These are phyloP conservation scores for Orthonyx spaldingii DNA, from an alignment of 2,113 vertebrate species.

Conservation along the genomic window DNA sequence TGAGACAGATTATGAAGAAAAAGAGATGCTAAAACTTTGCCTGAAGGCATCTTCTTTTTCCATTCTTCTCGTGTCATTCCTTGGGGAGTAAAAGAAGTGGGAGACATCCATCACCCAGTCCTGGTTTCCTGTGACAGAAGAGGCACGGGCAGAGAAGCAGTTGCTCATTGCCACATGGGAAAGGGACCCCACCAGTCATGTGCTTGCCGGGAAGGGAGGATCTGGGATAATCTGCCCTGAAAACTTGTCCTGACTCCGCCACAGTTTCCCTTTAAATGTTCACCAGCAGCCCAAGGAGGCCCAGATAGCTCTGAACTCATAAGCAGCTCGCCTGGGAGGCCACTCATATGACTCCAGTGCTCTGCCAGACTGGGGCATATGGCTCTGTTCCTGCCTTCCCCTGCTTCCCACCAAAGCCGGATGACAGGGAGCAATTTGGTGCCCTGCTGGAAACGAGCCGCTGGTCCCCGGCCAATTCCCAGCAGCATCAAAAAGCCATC, in stretches of 20 bases:
- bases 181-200: neutral
- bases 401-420: conserved; percentile 42
- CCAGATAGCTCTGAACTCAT: neutral
- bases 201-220: neutral
- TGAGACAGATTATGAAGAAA: neutral
- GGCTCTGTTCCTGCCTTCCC: conserved; percentile 35
- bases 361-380: conserved; percentile 57
- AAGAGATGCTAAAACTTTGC: neutral
- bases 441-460: conserved; percentile 3
- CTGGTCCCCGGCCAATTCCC: conserved; percentile 6
- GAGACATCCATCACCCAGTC: neutral
- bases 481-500: conserved; percentile 60
- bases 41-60: neutral
- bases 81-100: neutral
- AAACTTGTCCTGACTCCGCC: neutral
- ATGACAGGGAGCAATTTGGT: conserved; percentile 44
- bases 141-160: neutral
- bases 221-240: neutral
- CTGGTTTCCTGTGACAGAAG: neutral
- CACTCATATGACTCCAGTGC: conserved; percentile 46
- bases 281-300: neutral
- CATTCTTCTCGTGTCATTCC: neutral
- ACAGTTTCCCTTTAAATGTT: neutral
- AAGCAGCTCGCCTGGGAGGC: neutral
- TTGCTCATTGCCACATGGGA: neutral